These are phyloP conservation scores for Agapostemon virescens DNA, from an alignment of 2,888 invertebrate genomes.

Conservation along the genomic window DNA sequence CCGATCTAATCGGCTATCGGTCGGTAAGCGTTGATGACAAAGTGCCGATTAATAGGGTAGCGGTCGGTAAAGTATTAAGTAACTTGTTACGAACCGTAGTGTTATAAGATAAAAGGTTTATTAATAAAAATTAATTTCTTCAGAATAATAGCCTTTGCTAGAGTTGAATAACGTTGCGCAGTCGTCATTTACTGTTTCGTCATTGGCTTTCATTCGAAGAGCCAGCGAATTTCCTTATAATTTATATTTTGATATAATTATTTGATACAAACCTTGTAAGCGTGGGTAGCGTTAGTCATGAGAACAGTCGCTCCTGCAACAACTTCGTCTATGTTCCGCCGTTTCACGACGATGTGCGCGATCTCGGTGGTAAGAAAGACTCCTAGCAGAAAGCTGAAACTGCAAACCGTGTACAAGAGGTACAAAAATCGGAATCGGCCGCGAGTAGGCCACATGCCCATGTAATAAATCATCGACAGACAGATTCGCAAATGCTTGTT, in stretches of 20 bases:
- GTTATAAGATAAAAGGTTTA: too few species aligned
- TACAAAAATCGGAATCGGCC: constrained; percentile 50
- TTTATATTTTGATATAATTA: not conserved
- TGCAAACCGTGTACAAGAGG: constrained; percentile 58
- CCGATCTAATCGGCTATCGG: too few species aligned
- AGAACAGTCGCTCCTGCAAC: constrained; percentile 66
- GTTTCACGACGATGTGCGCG: constrained; percentile 61
- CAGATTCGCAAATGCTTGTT: constrained; percentile 69
- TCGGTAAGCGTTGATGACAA: too few species aligned
- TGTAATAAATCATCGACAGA: constrained; percentile 64
- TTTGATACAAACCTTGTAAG: constrained; percentile 65
- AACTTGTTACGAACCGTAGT: too few species aligned
- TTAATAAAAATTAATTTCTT: too few species aligned
- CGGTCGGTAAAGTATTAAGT: too few species aligned
- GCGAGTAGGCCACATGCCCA: constrained; percentile 72
- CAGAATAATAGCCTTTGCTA: not conserved
- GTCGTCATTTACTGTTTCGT: not conserved
- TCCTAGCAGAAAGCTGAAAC: constrained; percentile 64
- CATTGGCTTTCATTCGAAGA: not conserved
- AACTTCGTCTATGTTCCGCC: constrained; percentile 65
- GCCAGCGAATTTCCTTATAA: too few species aligned
- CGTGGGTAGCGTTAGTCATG: constrained; percentile 69
- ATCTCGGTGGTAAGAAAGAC: constrained; percentile 63
- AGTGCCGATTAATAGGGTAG: too few species aligned
- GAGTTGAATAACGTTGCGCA: not conserved